Base-by-base conservation (phyloP, 2,113 vertebrate species). In the Tympanuchus pallidicinctus region DNA sequence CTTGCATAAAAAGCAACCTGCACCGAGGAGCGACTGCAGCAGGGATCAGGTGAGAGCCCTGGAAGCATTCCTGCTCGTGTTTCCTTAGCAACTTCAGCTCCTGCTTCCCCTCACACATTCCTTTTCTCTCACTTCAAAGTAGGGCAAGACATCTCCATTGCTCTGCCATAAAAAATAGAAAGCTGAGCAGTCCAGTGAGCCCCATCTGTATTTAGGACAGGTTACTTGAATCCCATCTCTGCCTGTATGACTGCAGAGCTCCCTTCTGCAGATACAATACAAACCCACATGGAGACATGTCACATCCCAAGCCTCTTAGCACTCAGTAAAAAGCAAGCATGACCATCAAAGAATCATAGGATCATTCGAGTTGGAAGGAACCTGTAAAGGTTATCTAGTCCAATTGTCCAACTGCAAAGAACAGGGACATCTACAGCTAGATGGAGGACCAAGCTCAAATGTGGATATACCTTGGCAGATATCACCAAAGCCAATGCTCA, bases 41-140 rank as follows among this genome's bases (percentile, higher is more conserved):
- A 50, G 63, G 91, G 87, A 96, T 94, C 84, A 96, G 95, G 89
- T 95, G 87, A 93, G 92, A 92, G 91, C 91, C 89, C 18, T 52
- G 91, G 18, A 0, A 92, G 81, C 89, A 90, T 92, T 87, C 82
- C 82, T 1, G 57, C 81, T 95, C 17, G 8, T 86, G 95, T 96
- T 96, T 96, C 95, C 96, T 82, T 96, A 63, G 96, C 95, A 96
- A 96, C 95, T 96, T 88, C 91, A 93, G 91, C 71, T 94, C 71
- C 89, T 80, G 94, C 93, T 84, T 95, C 52, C 76, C 83, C 43
- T 63, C 38, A 50, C 82, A 86, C 86, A 77, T 90, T 88, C 80
- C 73, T 73, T 90, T 93, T 56, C 61, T 81, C 88, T 64, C 5
- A 2, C 60, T 74, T 85, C 85, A 75, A 88, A 95, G 93, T 9